These are phyloP conservation scores for Meteorus sp. DNA, from an alignment of 1,140 invertebrate species.

Conservation along the genomic window DNA sequence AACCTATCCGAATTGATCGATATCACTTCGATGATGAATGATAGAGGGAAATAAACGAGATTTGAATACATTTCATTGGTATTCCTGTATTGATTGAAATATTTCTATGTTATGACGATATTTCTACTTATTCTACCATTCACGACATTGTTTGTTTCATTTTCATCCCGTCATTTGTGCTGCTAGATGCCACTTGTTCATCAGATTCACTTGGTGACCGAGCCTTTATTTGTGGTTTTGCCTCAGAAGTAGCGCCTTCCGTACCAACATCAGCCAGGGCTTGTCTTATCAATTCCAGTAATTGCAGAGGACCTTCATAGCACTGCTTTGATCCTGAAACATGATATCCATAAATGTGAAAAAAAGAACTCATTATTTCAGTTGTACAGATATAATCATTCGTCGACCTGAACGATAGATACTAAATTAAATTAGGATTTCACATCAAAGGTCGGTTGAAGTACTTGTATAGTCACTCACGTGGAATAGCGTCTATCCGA, in stretches of 20 bases:
- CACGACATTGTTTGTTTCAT: constrained; percentile 27
- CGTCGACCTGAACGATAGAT: too few species aligned
- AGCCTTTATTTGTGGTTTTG: constrained; percentile 1
- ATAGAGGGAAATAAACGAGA: too few species aligned
- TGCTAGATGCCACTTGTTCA: too few species aligned
- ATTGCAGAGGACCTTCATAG: constrained; percentile 60
- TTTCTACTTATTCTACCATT: constrained; percentile 6
- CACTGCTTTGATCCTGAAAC: constrained; percentile 67
- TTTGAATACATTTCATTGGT: background rate
- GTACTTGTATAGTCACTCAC: constrained; percentile 31
- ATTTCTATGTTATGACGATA: background rate
- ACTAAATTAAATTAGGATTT: too few species aligned
- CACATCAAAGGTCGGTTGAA: constrained; percentile 3
- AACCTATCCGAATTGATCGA: background rate
- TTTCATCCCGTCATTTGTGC: too few species aligned
- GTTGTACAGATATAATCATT: too few species aligned
- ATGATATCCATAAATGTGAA: constrained; percentile 24
- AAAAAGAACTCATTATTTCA: constrained; percentile 1
- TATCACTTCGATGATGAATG: too few species aligned
- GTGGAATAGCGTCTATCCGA: constrained; percentile 60
- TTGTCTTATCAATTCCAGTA: constrained; percentile 66
- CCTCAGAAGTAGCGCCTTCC: background rate
- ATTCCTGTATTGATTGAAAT: background rate
- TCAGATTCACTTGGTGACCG: too few species aligned
- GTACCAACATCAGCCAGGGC: constrained; percentile 58